Percentiles rank a stretch among this genome's conserved stretches.
phyloP scores from a whole-genome alignment of 2,113 vertebrate genomes.

The Caranx ignobilis region DNA sequence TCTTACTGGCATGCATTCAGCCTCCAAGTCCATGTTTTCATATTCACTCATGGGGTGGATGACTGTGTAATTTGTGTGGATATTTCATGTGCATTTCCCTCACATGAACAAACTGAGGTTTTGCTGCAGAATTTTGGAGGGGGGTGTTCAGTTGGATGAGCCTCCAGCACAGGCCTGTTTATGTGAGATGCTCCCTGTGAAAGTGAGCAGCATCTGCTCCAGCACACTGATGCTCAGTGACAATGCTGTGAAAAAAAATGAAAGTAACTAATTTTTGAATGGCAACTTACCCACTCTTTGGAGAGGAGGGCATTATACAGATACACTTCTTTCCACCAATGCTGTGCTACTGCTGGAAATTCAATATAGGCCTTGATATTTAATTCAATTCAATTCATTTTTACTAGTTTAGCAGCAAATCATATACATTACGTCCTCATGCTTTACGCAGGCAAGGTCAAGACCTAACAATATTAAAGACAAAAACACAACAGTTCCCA shows the following conservation, averaged over 20 bases:
- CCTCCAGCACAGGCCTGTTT: slow-evolving; percentile 17
- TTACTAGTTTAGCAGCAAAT: too few species aligned
- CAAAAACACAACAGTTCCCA: too few species aligned
- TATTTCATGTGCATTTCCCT: slow-evolving; percentile 19
- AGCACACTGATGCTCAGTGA: background rate
- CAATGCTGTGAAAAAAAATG: slow-evolving; percentile 1
- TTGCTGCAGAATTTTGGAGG: slow-evolving; percentile 4
- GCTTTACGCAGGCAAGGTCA: too few species aligned
- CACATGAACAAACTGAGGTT: slow-evolving; percentile 10
- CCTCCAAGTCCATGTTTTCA: background rate
- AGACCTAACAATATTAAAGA: too few species aligned
- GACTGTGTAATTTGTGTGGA: slow-evolving; percentile 14
- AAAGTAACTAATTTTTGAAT: too few species aligned
- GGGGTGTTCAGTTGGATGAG: slow-evolving; percentile 16
- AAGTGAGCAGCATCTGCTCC: slow-evolving; percentile 26
- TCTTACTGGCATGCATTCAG: background rate
- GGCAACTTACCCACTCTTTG: too few species aligned
- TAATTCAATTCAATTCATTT: too few species aligned
- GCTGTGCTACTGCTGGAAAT: background rate
- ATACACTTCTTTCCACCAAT: background rate
- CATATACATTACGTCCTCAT: too few species aligned
- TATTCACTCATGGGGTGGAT: background rate
- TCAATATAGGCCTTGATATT: too few species aligned
- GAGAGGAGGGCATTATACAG: background rate
- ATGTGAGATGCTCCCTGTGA: background rate